Evolutionary conservation across 2,113 vertebrate species (phyloP), one percentile per base, ranked within the genome.

Genomic region (Melozone crissalis): DNA sequence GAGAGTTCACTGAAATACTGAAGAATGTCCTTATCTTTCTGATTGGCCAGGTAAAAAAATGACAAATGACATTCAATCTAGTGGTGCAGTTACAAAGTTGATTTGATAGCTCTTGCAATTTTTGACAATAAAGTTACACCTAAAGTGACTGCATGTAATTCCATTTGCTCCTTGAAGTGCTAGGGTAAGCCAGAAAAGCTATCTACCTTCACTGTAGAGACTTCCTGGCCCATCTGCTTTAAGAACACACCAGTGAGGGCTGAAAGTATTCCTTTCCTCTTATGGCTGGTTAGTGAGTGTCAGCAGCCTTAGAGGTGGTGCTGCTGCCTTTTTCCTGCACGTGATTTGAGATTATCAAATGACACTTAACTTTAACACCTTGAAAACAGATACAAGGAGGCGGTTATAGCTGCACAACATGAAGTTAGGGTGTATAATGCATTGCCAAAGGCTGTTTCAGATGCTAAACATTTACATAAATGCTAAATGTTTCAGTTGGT

Each of bases 391-490:
- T 47, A 65, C 43, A 91, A 72, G 27, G 65, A 89, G 43, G 47
- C 74, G 52, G 11, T 58, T 91, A 59, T 73, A 71, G 51, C 14
- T 27, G 35, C 47, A 74, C 31, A 81, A 84, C 26, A 17, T 66
- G 37, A 90, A 81, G 46, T 52, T 66, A 80, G 67, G 39, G 44
- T 82, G 49, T 57, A 49, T 63, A 95, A 84, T 65, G 62, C 5
- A 9, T 61, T 28, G 84, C 92, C 62, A 68, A 82, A 84, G 74
- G 95, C 84, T 87, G 27, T 57, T 93, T 78, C 81, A 91, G 74
- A 71, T 84, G 77, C 8, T 89, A 75, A 93, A 63, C 13, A n/a
- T 87, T 84, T 95, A 81, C 87, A 95, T 79, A 75, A 91, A 89
- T 0, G 3, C 20, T 63, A 82, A 82, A 84, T n/a, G 37, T 87